These are phyloP conservation scores for Leiothrix lutea DNA, from an alignment of 2,113 vertebrate species.

Conservation along the genomic window DNA sequence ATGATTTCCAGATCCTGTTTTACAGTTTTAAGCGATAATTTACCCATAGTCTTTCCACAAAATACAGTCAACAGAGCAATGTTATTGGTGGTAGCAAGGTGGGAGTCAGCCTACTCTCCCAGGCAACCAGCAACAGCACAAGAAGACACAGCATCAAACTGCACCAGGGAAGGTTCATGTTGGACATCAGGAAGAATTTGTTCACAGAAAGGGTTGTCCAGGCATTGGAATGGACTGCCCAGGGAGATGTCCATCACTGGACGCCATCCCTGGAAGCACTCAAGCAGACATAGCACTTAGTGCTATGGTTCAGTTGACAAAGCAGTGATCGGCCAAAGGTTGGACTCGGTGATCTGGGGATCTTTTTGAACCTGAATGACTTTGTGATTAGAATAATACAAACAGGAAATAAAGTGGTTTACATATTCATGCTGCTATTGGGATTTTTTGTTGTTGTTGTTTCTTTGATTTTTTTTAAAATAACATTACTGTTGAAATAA, in stretches of 20 bases:
- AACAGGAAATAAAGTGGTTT: conserved; percentile 14
- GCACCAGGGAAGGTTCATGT: background rate
- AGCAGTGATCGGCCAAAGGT: background rate
- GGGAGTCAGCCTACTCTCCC: background rate
- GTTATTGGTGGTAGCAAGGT: background rate
- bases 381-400: background rate
- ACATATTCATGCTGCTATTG: background rate
- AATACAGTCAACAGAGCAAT: background rate
- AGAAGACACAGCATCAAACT: background rate
- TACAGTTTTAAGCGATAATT: background rate
- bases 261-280: background rate
- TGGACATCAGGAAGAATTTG: background rate
- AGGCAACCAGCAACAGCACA: background rate
- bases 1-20: background rate
- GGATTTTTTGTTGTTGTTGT: background rate
- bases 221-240: background rate
- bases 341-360: background rate
- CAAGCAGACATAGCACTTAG: background rate
- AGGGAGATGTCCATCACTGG: background rate
- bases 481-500: background rate
- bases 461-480: background rate
- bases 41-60: background rate
- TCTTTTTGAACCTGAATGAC: background rate
- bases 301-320: background rate
- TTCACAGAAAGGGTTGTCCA: background rate